Evolutionary conservation across 2,113 vertebrate genomes (phyloP).

Genomic region (Suricata suricatta): DNA sequence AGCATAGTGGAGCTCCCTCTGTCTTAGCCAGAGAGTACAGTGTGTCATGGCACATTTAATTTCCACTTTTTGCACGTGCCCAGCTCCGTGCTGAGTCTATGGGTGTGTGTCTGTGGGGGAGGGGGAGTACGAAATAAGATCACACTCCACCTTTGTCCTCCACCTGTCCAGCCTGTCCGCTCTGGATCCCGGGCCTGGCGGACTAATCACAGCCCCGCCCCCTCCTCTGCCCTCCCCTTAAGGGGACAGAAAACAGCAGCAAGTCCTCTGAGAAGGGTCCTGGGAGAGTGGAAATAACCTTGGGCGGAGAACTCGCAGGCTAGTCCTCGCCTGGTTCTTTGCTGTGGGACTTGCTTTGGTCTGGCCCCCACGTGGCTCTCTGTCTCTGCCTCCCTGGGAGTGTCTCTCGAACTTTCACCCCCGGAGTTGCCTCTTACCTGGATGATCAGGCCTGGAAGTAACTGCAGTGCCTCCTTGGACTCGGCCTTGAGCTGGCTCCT

Average conservation of each 20-base stretch:
- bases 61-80: not conserved
- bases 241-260: not conserved
- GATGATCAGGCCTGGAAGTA: not conserved
- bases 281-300: not conserved
- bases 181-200: not conserved
- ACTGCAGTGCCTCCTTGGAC: not conserved
- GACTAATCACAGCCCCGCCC: not conserved
- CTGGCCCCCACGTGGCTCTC: not conserved
- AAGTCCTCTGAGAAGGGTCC: not conserved
- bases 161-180: not conserved
- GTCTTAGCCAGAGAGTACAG: not conserved
- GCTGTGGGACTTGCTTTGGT: not conserved
- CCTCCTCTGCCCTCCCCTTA: not conserved
- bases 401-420: not conserved
- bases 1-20: rapidly evolving
- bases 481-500: not conserved
- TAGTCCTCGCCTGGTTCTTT: not conserved
- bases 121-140: not conserved
- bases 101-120: not conserved
- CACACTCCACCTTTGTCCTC: not conserved
- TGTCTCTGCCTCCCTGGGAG: not conserved
- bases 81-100: not conserved
- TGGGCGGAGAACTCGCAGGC: too few relatives aligned
- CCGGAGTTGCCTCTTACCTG: not conserved
- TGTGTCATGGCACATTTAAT: not conserved